Conservation (phyloP, 2,113 vertebrate genomes). For the Bubo scandiacus region DNA sequence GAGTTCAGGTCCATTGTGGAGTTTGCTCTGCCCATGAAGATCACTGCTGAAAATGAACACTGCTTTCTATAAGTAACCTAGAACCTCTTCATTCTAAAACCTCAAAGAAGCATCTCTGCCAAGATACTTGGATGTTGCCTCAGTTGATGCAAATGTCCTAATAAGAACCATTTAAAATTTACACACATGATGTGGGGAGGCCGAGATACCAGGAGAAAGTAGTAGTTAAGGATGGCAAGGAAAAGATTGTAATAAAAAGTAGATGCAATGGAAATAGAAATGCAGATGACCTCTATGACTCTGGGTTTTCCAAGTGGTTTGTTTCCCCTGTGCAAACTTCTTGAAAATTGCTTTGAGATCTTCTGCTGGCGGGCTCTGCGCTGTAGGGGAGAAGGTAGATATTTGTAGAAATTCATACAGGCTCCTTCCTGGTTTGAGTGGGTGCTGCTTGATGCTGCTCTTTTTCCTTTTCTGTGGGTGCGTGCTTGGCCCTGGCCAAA, state of each 20-base stretch:
- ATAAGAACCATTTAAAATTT: neutral
- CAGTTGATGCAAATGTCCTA: neutral
- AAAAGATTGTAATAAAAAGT: neutral
- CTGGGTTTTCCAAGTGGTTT: neutral
- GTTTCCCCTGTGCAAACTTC: neutral
- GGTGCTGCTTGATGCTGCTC: neutral
- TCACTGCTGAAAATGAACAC: neutral
- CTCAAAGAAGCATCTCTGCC: neutral
- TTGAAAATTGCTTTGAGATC: neutral
- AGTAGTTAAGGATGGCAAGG: neutral
- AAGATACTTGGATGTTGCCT: neutral
- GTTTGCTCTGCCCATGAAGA: neutral
- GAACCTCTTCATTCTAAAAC: neutral
- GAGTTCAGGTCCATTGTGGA: neutral
- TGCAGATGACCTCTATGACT: neutral
- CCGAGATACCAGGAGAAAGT: neutral
- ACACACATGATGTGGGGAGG: neutral
- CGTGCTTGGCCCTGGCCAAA: neutral
- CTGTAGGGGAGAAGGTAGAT: neutral
- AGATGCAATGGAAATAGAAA: neutral
- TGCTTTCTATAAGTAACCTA: neutral
- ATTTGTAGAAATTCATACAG: accelerated
- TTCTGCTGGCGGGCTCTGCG: accelerated
- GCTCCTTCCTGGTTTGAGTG: accelerated
- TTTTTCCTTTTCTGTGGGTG: neutral